These are phyloP conservation scores for Sclerurus mexicanus DNA, from an alignment of 2,113 vertebrate genomes.

Conservation along the genomic window DNA sequence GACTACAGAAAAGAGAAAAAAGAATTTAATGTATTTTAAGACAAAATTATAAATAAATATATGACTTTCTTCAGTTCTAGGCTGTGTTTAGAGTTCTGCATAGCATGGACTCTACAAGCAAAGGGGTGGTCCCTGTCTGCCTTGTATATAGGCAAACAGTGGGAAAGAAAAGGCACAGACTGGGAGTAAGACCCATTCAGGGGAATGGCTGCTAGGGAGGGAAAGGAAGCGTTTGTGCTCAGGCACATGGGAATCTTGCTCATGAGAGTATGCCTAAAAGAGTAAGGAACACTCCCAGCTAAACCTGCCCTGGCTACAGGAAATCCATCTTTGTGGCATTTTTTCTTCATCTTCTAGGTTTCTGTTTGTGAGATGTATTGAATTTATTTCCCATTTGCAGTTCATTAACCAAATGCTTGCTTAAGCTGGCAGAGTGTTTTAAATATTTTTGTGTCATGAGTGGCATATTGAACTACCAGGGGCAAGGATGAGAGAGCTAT, in stretches of 20 bases:
- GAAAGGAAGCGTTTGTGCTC: background rate
- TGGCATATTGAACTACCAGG: background rate
- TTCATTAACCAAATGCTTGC: background rate
- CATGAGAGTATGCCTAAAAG: background rate
- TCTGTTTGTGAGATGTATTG: background rate
- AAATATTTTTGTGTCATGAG: background rate
- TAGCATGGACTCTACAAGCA: background rate
- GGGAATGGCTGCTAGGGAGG: background rate
- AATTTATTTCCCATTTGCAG: background rate
- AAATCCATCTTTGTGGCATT: background rate
- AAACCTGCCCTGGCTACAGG: background rate
- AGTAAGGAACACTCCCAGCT: background rate
- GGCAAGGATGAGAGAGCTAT: background rate
- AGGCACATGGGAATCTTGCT: background rate
- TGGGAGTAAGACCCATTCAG: background rate
- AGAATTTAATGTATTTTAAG: background rate
- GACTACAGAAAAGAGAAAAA: background rate
- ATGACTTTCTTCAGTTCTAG: background rate
- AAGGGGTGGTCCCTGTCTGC: background rate
- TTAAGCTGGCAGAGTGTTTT: background rate
- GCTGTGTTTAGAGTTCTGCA: background rate
- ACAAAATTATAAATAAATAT: background rate
- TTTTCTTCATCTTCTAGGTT: background rate
- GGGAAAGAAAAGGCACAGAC: background rate
- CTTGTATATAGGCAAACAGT: background rate